Evolutionary conservation across 2,888 invertebrate genomes (phyloP).

Genomic region (Polyommatus icarus): DNA sequence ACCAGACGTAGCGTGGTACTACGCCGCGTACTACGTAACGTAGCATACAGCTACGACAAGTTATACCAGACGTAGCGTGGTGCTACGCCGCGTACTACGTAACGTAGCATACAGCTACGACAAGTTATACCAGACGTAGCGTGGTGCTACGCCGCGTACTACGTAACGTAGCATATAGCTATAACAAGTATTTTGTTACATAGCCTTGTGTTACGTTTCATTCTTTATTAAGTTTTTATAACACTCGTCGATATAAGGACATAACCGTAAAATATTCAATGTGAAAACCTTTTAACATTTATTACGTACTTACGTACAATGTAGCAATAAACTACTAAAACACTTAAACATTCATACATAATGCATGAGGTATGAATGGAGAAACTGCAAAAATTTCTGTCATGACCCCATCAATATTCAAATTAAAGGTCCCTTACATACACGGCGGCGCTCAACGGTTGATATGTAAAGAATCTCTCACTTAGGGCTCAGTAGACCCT

Average conservation of each 20-base stretch:
- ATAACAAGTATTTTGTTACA: too few species aligned
- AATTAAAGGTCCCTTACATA: conserved; percentile 69
- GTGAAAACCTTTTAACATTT: conserved; percentile 3
- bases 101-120: background rate
- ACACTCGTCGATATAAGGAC: background rate
- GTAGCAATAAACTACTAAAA: conserved; percentile 16
- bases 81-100: background rate
- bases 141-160: background rate
- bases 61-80: background rate
- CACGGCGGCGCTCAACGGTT: conserved; percentile 69
- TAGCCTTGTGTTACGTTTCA: background rate
- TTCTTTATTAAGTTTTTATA: background rate
- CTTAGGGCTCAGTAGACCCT: conserved; percentile 70
- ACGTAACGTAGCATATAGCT: too few species aligned
- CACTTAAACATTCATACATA: conserved; percentile 43
- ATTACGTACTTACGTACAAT: background rate
- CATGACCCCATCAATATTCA: conserved; percentile 71
- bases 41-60: background rate
- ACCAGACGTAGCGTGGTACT: background rate
- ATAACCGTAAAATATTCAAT: background rate
- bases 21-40: background rate
- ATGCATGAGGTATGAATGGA: conserved; percentile 53
- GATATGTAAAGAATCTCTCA: conserved; percentile 74
- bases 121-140: background rate
- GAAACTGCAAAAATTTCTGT: conserved; percentile 54